Evolutionary conservation across 2,888 invertebrate species (phyloP), one percentile per base, ranked within the genome.

Genomic region (Brachyptera risi): DNA sequence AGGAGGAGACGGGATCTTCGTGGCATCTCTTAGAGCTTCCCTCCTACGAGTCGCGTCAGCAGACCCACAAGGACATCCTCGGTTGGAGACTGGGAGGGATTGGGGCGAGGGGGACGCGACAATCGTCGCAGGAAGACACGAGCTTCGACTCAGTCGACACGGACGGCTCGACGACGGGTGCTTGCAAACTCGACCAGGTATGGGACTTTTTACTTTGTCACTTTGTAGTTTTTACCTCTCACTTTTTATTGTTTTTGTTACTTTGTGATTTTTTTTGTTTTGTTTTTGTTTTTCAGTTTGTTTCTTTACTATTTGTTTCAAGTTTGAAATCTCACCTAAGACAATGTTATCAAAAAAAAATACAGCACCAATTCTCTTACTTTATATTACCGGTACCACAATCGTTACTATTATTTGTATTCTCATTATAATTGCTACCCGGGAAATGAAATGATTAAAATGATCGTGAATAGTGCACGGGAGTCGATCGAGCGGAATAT

Each of bases 71-170:
- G 65, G 74, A 73, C 64, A 72, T 77, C 23, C 66, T 75, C 11
- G 71, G 69, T 26, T 70, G 69, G 58, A 66, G 75, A n/a, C 67
- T 74, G 58, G 68, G 69, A 35, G 67, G 67, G 24, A 61, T 60
- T 59, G 63, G 64, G 31, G 57, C 63, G 1, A 37, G 9, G 19
- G 51, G 51, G 31, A 58, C 61, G 11, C 26, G 60, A 37, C 65
- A 63, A 62, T 59, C 50, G 64, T 67, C 49, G 69, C 71, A 68
- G 68, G 71, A 40, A 27, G 75, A 75, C 57, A 77, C 73, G 63
- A 78, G 78, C 68, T 76, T 78, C 67, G 74, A 74, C 59, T 76
- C 76, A 61, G 72, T 76, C n/a, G 74, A 74, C 61, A 76, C 76
- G 1, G 77, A 76, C 63, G 75, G 74, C 2, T 77, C 78, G 35